A percentile compares a stretch with the other conserved stretches of the same genome.
phyloP scores from a whole-genome alignment of 1,140 invertebrate species.

The Lepidostoma basale region DNA sequence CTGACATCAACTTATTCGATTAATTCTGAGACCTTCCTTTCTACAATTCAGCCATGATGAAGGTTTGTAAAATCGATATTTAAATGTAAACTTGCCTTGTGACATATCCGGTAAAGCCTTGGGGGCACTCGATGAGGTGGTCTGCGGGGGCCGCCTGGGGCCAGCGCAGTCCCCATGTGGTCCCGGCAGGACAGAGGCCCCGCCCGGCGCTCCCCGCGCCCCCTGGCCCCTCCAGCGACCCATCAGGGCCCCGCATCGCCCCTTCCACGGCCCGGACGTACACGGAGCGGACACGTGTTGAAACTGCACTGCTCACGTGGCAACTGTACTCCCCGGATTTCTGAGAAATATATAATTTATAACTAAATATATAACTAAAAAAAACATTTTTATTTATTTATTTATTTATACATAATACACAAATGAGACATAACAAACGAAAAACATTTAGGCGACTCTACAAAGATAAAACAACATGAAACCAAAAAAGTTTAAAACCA shows the following conservation, averaged over 20 bases:
- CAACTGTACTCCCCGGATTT: constrained; percentile 59
- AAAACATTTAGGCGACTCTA: too few species aligned
- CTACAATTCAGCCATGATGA: neutral
- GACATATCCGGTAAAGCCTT: constrained; percentile 54
- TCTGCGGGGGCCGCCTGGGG: constrained; percentile 56
- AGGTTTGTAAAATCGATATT: neutral
- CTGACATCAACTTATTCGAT: too few species aligned
- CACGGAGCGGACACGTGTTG: constrained; percentile 52
- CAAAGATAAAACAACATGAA: neutral
- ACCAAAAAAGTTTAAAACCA: constrained; percentile 9
- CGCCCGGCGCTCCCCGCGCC: constrained; percentile 21
- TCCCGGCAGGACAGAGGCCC: constrained; percentile 50
- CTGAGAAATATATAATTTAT: constrained; percentile 46
- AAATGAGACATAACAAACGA: too few species aligned
- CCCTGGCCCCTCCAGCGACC: neutral
- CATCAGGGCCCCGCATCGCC: neutral
- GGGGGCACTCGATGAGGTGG: constrained; percentile 52
- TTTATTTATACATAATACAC: too few species aligned
- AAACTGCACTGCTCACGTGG: constrained; percentile 55
- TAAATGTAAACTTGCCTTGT: constrained; percentile 49
- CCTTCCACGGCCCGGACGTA: constrained; percentile 52
- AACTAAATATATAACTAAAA: neutral
- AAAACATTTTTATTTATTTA: neutral
- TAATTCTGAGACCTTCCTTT: too few species aligned
- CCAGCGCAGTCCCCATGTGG: constrained; percentile 55